phyloP scores from a whole-genome alignment of 2,888 invertebrate genomes.

The Lochmaea crataegi region DNA sequence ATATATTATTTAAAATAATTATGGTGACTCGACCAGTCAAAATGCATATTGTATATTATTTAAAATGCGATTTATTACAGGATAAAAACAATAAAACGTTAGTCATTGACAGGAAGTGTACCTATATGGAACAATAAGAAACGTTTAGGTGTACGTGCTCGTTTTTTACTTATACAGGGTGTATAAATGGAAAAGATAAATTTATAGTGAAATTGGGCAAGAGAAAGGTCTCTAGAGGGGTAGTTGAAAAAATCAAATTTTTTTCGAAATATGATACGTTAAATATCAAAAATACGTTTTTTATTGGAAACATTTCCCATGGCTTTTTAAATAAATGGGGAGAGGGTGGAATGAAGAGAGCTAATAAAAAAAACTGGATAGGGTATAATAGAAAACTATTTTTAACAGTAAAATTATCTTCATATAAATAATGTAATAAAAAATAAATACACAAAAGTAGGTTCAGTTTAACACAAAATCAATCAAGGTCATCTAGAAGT shows the following conservation, averaged over 20 bases:
- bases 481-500: slow-evolving; percentile 11
- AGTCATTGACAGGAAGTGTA: neutral
- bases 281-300: too few relatives aligned
- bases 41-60: neutral
- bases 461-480: neutral
- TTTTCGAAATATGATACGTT: too few relatives aligned
- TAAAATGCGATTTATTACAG: neutral
- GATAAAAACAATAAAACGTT: neutral
- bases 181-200: neutral
- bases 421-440: neutral
- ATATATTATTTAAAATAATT: too few relatives aligned
- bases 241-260: too few relatives aligned
- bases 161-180: neutral
- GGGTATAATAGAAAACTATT: too few relatives aligned
- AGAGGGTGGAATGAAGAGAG: too few relatives aligned
- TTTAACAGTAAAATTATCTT: neutral
- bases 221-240: too few relatives aligned
- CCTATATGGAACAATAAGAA: slow-evolving; percentile 4
- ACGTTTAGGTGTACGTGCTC: neutral
- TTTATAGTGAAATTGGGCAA: too few relatives aligned
- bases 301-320: too few relatives aligned
- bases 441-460: neutral
- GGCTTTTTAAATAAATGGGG: too few relatives aligned
- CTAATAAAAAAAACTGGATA: too few relatives aligned
- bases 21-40: too few relatives aligned